These are phyloP conservation scores for Brachypodius melanocephalos DNA, from an alignment of 2,113 vertebrate genomes.

Conservation along the genomic window DNA sequence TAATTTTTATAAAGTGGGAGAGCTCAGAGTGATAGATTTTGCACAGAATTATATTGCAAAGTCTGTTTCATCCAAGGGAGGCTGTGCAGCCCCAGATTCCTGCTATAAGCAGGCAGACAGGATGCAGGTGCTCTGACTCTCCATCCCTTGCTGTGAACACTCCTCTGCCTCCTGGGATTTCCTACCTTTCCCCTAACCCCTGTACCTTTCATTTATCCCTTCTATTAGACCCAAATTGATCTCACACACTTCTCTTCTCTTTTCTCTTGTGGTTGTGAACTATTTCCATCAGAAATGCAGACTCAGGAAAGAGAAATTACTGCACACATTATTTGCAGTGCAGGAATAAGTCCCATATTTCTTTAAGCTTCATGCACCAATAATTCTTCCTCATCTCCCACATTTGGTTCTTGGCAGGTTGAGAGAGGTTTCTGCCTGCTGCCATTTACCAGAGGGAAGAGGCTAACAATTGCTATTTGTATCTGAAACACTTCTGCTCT, in stretches of 20 bases:
- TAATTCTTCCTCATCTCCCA: constrained; percentile 17
- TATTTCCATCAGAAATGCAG: constrained; percentile 37
- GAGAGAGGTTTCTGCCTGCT: constrained; percentile 43
- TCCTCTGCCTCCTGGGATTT: background rate
- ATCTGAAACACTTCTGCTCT: constrained; percentile 29
- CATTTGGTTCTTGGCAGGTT: constrained; percentile 6
- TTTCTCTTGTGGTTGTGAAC: constrained; percentile 2
- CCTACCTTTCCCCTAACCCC: background rate
- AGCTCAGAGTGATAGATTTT: constrained; percentile 32
- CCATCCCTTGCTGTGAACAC: background rate
- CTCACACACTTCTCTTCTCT: background rate
- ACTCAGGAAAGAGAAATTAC: constrained; percentile 12
- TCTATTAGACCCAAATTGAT: constrained; percentile 4
- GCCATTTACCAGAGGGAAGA: constrained; percentile 57
- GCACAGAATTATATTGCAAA: background rate
- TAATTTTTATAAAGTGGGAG: constrained; percentile 39
- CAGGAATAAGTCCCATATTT: background rate
- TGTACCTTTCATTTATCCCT: background rate
- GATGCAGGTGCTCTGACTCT: background rate
- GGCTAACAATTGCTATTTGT: constrained; percentile 56
- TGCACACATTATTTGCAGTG: background rate
- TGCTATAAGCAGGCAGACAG: background rate
- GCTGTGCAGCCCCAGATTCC: background rate
- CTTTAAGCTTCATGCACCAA: constrained; percentile 42
- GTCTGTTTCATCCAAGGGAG: background rate